Base-by-base conservation (phyloP, 2,113 vertebrate genomes). In the Eulacestoma nigropectus region DNA sequence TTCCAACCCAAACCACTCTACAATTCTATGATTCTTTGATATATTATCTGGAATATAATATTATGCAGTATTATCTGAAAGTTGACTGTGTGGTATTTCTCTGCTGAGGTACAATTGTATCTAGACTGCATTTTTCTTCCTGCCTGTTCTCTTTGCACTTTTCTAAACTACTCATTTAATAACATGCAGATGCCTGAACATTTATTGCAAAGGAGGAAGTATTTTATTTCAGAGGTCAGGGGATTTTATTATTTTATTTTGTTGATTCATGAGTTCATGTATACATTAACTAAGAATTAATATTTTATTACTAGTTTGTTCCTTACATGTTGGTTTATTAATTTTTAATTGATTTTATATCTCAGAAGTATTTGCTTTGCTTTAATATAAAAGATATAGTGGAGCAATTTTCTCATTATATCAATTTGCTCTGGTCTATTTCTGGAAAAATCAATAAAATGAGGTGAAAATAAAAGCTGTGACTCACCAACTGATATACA, bases 261-360 rank as follows among this genome's bases (percentile, higher is more conserved):
- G 39, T 72, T 53, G 29, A 87, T 74, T 91, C n/a, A 60, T 13
- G 16, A 35, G 19, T 70, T 80, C 76, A 13, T 39, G 8, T 62
- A 53, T 18, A 25, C 41, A 77, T 76, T 86, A 73, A 49, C 77
- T 68, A 75, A 75, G 33, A 72, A 39, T 6, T 39, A 65, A 79
- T 56, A 39, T 19, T 87, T 93, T 68, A 59, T 79, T 89, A 64
- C 23, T 11, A 76, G 26, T 73, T 77, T 82, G 25, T 39, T 83
- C 25, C 30, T 27, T 79, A 35, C 0, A 0, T 23, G 13, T 59
- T 80, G 13, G 16, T 73, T 94, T 93, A 84, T 75, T 89, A 10
- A 77, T 92, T 93, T 94, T 60, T 53, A 77, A 76, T 73, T 89
- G 49, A 80, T 85, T 90, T 86, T 89, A 19, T 91, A 30, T 90